Evolutionary conservation across 2,888 invertebrate species (phyloP).

Genomic region (Endomychus coccineus): DNA sequence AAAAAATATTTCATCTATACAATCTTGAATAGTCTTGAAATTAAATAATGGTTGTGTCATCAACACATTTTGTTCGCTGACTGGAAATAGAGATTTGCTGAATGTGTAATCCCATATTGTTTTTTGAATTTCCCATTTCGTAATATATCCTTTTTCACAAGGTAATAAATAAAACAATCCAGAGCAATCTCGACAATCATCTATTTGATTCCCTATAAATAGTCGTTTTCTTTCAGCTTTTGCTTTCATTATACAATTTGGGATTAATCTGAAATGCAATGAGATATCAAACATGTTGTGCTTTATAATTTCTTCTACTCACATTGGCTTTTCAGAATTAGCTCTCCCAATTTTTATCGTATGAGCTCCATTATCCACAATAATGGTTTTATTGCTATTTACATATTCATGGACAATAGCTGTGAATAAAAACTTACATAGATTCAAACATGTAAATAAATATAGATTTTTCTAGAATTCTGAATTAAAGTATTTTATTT

Average conservation of each 20-base stretch:
- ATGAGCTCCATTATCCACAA: slow-evolving; percentile 78
- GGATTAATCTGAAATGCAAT: slow-evolving; percentile 55
- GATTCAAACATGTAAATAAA: too few species aligned
- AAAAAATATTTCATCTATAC: slow-evolving; percentile 91
- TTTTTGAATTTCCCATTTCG: slow-evolving; percentile 95
- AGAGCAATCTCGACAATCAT: slow-evolving; percentile 93
- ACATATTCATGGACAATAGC: too few species aligned
- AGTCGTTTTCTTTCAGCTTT: slow-evolving; percentile 91
- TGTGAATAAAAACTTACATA: too few species aligned
- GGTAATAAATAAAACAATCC: slow-evolving; percentile 90
- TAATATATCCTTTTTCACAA: slow-evolving; percentile 89
- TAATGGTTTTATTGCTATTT: too few species aligned
- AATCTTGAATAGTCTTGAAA: slow-evolving; percentile 87
- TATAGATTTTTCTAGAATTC: too few species aligned
- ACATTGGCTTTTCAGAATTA: slow-evolving; percentile 59
- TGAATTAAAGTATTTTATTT: too few species aligned
- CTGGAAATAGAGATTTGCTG: slow-evolving; percentile 74
- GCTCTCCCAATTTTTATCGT: slow-evolving; percentile 80
- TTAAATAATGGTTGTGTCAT: slow-evolving; percentile 94
- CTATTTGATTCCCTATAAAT: slow-evolving; percentile 90
- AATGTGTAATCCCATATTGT: slow-evolving; percentile 95
- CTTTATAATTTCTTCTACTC: slow-evolving; percentile 25
- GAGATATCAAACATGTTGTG: background rate
- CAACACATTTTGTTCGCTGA: slow-evolving; percentile 71
- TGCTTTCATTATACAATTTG: slow-evolving; percentile 97